A percentile compares a stretch with the other conserved stretches of the same genome.
These are phyloP conservation scores for Mungos mungo DNA, from an alignment of 2,113 vertebrate species.

Conservation along the genomic window DNA sequence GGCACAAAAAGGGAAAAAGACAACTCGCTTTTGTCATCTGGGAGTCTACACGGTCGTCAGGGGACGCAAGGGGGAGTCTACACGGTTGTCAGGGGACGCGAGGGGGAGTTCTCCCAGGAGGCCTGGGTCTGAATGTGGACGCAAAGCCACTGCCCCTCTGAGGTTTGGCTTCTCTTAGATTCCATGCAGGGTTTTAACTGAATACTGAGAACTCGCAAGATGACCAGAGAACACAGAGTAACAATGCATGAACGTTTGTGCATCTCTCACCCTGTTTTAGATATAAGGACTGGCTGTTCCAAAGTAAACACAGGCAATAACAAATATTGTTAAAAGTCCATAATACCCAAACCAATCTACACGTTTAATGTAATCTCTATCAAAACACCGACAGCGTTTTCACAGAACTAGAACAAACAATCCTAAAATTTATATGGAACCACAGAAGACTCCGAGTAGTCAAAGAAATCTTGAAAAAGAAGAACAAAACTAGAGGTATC, in stretches of 20 bases:
- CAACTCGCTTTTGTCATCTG: accelerated
- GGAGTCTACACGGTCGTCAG: not conserved
- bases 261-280: not conserved
- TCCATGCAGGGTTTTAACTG: accelerated
- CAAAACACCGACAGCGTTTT: not conserved
- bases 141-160: accelerated
- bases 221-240: accelerated
- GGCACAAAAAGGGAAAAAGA: accelerated
- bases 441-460: not conserved
- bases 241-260: accelerated
- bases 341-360: not conserved
- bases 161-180: not conserved
- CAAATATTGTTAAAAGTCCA: not conserved
- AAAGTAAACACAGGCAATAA: not conserved
- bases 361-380: not conserved
- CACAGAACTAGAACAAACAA: not conserved
- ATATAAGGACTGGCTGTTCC: not conserved
- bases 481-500: not conserved
- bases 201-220: accelerated
- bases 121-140: accelerated
- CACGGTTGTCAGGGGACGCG: accelerated
- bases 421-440: not conserved
- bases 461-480: not conserved
- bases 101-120: accelerated
- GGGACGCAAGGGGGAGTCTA: accelerated